phyloP scores from a whole-genome alignment of 1,140 invertebrate genomes.

The Temnothorax nylanderi region DNA sequence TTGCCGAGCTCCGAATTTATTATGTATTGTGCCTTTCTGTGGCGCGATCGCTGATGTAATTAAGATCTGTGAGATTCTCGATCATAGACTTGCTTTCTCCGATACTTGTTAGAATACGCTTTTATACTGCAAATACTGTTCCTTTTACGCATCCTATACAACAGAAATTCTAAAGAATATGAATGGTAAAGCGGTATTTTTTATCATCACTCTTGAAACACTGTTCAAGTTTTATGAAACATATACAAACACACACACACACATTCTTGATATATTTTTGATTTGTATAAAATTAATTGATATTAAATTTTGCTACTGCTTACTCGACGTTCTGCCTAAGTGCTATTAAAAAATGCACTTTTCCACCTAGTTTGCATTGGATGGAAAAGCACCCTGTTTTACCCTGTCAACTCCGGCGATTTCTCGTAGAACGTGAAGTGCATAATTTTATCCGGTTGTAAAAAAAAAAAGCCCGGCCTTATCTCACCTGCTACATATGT shows the following conservation, averaged over 20 bases:
- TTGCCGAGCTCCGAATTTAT: background rate
- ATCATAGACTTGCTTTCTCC: slow-evolving; percentile 1
- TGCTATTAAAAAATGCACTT: slow-evolving; percentile 6
- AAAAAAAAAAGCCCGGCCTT: background rate
- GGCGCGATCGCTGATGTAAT: slow-evolving; percentile 10
- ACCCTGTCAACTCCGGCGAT: background rate
- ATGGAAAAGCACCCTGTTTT: background rate
- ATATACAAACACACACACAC: background rate
- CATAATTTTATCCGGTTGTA: slow-evolving; percentile 3
- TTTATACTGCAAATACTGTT: background rate
- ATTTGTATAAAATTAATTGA: background rate
- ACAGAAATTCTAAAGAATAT: background rate
- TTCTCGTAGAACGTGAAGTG: slow-evolving; percentile 14
- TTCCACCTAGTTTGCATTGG: background rate
- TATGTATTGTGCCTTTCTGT: background rate
- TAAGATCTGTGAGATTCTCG: slow-evolving; percentile 4
- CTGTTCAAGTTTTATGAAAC: background rate
- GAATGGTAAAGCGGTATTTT: background rate
- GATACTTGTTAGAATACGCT: background rate
- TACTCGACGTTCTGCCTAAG: background rate
- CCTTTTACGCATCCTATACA: background rate
- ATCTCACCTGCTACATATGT: background rate
- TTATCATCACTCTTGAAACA: background rate
- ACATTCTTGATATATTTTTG: background rate
- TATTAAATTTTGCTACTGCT: background rate